Base-by-base conservation (phyloP, 35 echinoderm and acorn worm species). In the Hemicentrotus pulcherrimus region DNA sequence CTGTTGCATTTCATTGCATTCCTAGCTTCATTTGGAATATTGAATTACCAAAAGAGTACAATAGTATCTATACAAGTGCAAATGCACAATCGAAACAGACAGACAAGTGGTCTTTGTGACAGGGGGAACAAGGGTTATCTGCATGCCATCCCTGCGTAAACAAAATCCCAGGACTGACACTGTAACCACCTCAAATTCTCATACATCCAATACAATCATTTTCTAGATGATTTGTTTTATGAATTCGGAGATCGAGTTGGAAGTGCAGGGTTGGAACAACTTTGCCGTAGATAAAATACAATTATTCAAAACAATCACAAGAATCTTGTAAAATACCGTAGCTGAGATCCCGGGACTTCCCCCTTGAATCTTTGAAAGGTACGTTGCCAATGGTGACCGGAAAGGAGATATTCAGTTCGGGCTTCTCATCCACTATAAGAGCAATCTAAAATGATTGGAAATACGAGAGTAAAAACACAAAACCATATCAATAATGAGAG, bases 341-440 rank as follows among this genome's bases (percentile, higher is more conserved):
- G 46, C 91, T 99, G 24, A 97, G 50, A 6, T 96, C 89, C 61
- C 96, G 94, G 58, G 94, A 46, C 58, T 65, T 90, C 18, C 55
- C 92, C 31, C 61, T 70, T 28, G 85, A 58, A 47, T 97, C 98
- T 88, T 95, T 97, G 86, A 92, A 97, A 94, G 98, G 98, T 90
- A 99, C 94, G 96, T 99, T 99, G 14, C 98, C 96, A 88, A 97
- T 97, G 22, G 96, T 96, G 22, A 97, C 97, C 9, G 98, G 98
- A 92, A 99, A 99, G 86, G 95, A 95, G 86, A 99, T 96, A 32
- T 99, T 96, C 32, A 99, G 95, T 48, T 96, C 97, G 4, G 95
- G 96, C 94, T 97, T 99, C 35, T 99, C 98, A 91, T 97, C 98
- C 18, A 99, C 98, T 47, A 99, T 86, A 46, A 99, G 91, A 46